Evolutionary conservation across 2,113 vertebrate genomes (phyloP).

Genomic region (Myiagra hebetior): DNA sequence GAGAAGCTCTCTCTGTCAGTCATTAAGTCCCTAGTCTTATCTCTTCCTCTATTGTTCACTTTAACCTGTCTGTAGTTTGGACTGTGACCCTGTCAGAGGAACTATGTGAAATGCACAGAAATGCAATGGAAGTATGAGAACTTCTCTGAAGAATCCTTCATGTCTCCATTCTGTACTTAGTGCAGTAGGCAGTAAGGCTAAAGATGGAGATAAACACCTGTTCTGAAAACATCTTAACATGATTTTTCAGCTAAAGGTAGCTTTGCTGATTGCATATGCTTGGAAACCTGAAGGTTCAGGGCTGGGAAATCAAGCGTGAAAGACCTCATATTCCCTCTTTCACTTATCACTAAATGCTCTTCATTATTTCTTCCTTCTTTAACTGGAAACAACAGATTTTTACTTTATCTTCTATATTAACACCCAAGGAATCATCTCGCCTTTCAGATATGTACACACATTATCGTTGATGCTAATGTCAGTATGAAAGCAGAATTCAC

Average conservation of each 20-base stretch:
- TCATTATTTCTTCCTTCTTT: background rate
- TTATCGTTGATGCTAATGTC: background rate
- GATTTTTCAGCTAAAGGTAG: background rate
- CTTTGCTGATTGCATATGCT: background rate
- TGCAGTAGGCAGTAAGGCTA: background rate
- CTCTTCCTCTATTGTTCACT: background rate
- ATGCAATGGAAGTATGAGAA: background rate
- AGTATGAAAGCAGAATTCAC: background rate
- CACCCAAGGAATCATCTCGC: background rate
- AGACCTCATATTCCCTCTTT: background rate
- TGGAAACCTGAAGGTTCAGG: background rate
- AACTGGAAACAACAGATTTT: background rate
- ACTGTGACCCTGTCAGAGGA: background rate
- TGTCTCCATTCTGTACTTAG: background rate
- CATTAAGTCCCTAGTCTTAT: background rate
- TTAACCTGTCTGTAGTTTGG: background rate
- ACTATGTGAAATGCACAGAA: background rate
- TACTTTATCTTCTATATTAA: background rate
- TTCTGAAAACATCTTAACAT: background rate
- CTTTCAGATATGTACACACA: background rate
- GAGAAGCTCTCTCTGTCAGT: background rate
- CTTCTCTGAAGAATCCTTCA: background rate
- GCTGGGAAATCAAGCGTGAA: background rate
- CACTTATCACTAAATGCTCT: background rate
- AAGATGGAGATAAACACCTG: background rate